Evolutionary conservation across 2,113 vertebrate genomes (phyloP).

Genomic region (Thermophis baileyi): DNA sequence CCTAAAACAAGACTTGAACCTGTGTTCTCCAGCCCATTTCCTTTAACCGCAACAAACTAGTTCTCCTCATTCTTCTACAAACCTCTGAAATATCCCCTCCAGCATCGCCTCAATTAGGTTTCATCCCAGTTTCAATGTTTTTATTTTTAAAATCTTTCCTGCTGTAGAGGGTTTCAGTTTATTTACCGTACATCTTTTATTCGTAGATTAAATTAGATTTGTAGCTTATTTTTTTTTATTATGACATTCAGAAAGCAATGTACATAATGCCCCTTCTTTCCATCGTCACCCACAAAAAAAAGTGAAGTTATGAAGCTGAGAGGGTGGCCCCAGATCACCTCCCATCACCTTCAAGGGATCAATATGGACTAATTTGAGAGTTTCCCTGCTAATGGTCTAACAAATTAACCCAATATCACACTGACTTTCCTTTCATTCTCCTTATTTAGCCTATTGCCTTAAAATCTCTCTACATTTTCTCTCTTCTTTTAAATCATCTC

Average conservation of each 20-base stretch:
- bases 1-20: background rate
- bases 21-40: background rate
- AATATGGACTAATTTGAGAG: background rate
- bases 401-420: background rate
- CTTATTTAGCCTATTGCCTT: background rate
- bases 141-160: background rate
- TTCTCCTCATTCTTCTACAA: background rate
- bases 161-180: background rate
- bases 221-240: background rate
- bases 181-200: background rate
- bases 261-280: background rate
- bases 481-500: background rate
- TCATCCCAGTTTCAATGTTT: background rate
- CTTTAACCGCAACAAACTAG: background rate
- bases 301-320: background rate
- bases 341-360: background rate
- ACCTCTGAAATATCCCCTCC: background rate
- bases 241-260: background rate
- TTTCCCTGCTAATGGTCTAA: background rate
- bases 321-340: background rate
- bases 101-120: background rate
- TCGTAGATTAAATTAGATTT: background rate
- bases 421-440: background rate
- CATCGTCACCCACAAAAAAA: background rate
- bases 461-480: background rate